Conservation (phyloP, 2,888 invertebrate genomes). For the Onthophagus sagittarius region DNA sequence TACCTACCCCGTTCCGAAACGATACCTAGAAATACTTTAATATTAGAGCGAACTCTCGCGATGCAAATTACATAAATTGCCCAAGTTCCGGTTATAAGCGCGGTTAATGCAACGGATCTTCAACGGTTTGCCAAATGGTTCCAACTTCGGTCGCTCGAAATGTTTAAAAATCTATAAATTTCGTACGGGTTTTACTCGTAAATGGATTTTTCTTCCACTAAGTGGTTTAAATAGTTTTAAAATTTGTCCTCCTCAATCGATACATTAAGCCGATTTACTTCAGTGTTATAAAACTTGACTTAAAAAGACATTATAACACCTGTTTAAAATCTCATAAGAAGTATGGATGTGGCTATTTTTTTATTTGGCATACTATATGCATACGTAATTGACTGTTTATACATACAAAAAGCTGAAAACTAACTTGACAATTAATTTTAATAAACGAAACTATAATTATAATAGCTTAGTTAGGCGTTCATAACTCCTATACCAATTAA, state of each 20-base stretch:
- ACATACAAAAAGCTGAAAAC: too few species aligned
- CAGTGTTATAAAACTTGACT: constrained; percentile 4
- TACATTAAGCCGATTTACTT: constrained; percentile 14
- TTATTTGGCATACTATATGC: too few species aligned
- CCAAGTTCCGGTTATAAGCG: neutral
- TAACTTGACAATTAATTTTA: too few species aligned
- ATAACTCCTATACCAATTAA: too few species aligned
- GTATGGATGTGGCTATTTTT: too few species aligned
- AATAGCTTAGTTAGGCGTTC: too few species aligned
- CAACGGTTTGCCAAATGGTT: neutral
- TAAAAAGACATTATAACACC: neutral
- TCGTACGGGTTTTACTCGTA: neutral
- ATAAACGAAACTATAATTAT: too few species aligned
- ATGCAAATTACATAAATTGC: neutral
- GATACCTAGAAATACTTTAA: neutral
- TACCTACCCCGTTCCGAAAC: neutral
- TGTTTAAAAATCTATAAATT: constrained; percentile 10
- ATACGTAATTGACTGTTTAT: too few species aligned
- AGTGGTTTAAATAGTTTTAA: constrained; percentile 16
- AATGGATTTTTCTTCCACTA: constrained; percentile 6
- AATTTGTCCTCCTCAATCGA: constrained; percentile 14
- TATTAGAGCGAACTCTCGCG: neutral
- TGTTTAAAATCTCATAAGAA: too few species aligned
- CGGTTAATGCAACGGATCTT: neutral
- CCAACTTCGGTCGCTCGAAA: neutral